Percentiles rank a stretch among this genome's conserved stretches.
Evolutionary conservation across 1,140 invertebrate species (phyloP).

Genomic region (Oscheius sp.): DNA sequence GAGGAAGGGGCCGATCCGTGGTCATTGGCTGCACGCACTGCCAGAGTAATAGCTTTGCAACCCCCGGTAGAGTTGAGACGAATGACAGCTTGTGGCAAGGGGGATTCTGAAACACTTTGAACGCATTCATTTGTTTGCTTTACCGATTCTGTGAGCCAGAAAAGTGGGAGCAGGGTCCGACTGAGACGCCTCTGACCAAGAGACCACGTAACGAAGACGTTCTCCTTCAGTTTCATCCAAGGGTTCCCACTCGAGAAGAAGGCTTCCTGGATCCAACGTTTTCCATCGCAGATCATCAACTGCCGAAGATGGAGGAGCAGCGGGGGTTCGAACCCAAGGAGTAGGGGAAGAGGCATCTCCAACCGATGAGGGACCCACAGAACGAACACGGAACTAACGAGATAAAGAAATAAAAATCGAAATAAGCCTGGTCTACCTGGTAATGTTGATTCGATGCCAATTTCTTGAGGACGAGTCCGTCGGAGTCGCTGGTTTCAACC

Average conservation of each 20-base stretch:
- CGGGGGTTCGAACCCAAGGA: conserved; percentile 27
- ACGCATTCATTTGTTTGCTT: background rate
- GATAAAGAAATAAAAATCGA: background rate
- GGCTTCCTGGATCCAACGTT: conserved; percentile 20
- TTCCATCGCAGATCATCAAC: conserved; percentile 34
- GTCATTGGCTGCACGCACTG: conserved; percentile 30
- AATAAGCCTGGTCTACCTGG: conserved; percentile 6
- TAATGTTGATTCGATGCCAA: conserved; percentile 27
- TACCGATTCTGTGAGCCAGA: background rate
- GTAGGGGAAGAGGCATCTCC: conserved; percentile 27
- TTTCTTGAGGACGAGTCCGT: conserved; percentile 25
- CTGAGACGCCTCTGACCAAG: conserved; percentile 24
- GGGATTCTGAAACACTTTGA: conserved; percentile 10
- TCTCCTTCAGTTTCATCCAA: conserved; percentile 20
- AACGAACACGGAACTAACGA: conserved; percentile 28
- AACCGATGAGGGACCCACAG: conserved; percentile 8
- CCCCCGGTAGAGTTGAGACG: conserved; percentile 23
- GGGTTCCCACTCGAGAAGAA: conserved; percentile 34
- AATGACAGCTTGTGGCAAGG: conserved; percentile 14
- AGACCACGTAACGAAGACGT: conserved; percentile 32
- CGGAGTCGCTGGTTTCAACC: conserved; percentile 20
- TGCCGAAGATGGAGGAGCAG: conserved; percentile 17
- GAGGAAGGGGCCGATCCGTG: conserved; percentile 19
- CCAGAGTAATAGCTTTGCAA: conserved; percentile 23
- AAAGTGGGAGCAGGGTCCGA: background rate